Evolutionary conservation across 2,888 invertebrate species (phyloP).

Genomic region (Candidula unifasciata): DNA sequence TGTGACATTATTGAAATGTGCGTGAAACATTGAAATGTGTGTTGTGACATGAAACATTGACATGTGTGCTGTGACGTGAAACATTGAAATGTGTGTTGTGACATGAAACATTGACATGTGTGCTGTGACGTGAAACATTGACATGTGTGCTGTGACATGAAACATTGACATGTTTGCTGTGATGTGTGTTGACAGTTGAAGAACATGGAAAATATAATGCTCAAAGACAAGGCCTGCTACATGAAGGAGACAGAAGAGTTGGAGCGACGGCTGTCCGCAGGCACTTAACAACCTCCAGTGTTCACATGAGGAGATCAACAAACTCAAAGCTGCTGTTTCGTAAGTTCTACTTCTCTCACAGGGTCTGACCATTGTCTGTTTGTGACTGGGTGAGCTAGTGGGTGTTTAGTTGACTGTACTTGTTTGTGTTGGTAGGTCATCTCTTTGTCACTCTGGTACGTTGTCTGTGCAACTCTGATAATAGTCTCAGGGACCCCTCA

Average conservation of each 20-base stretch:
- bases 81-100: too few relatives aligned
- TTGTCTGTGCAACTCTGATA: too few relatives aligned
- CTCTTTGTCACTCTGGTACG: too few relatives aligned
- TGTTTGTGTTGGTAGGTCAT: too few relatives aligned
- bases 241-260: slow-evolving; percentile 66
- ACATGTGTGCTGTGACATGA: too few relatives aligned
- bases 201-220: slow-evolving; percentile 67
- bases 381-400: not conserved
- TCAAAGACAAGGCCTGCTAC: slow-evolving; percentile 66
- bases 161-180: not conserved
- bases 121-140: too few relatives aligned
- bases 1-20: too few relatives aligned
- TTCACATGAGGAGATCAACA: slow-evolving; percentile 44
- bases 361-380: not conserved
- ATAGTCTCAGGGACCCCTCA: too few relatives aligned
- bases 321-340: slow-evolving; percentile 42
- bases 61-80: too few relatives aligned
- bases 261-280: slow-evolving; percentile 68
- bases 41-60: too few relatives aligned
- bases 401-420: not conserved
- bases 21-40: too few relatives aligned
- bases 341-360: slow-evolving; percentile 17
- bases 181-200: slow-evolving; percentile 62
- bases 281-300: slow-evolving; percentile 63
- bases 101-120: too few relatives aligned